Evolutionary conservation across 2,113 vertebrate genomes (phyloP), one percentile per base, ranked within the genome.

Genomic region (Mungos mungo): DNA sequence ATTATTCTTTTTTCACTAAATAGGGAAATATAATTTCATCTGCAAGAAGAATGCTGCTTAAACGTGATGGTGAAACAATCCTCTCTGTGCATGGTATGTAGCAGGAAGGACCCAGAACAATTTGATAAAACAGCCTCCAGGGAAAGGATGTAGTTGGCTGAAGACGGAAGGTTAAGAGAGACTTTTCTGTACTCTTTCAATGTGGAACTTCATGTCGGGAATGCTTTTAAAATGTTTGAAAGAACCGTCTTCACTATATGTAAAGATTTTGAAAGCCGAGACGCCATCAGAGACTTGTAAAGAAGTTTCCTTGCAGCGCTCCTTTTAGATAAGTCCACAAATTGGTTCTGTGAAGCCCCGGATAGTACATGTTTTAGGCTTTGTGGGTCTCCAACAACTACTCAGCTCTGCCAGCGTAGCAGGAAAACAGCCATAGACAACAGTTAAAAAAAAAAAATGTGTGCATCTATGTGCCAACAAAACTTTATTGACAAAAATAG

Each of bases 21-120:
- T 66, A 90, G 74, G 92, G 74, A 87, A 96, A 76, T 77, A 83
- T 21, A 85, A 52, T 68, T 72, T 90, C 81, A 65, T 66, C 31
- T 35, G 35, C 85, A 63, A 92, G 47, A 85, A 86, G 57, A 90
- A 94, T 74, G 31, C n/a, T 68, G 23, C 50, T 82, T 86, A 74
- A 93, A 52, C 50, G 68, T 89, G 25, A 54, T 13, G 45, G 12
- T 16, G 31, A 81, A 93, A 84, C 27, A 92, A 76, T 35, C 72
- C 69, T 31, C 52, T 93, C 85, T 84, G 66, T 84, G 66, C 21
- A 45, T 33, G 66, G 10, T 76, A 66, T n/a, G 50, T 84, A 60
- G 95, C 93, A 96, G 45, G 65, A 93, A 95, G 41, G 85, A 82
- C n/a, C 71, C 77, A 92, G 71, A 93, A 89, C 65, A 89, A 63